Evolutionary conservation across 1,140 invertebrate species (phyloP).

Genomic region (Medauroidea extradentata): DNA sequence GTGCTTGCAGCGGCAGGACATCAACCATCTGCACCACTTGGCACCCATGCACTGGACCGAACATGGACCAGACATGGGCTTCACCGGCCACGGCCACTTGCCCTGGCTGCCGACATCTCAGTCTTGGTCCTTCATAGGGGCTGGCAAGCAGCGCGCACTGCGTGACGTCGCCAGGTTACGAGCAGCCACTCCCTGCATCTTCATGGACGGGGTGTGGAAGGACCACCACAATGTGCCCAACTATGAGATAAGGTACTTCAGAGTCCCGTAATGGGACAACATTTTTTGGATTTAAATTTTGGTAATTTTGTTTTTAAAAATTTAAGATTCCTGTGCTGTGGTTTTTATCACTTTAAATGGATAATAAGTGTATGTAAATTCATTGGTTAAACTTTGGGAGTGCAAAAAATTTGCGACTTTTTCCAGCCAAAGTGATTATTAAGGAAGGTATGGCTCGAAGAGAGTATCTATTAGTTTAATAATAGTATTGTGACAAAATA

Average conservation of each 20-base stretch:
- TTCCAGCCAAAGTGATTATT: too few species aligned
- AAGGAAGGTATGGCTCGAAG: too few species aligned
- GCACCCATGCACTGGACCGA: constrained; percentile 56
- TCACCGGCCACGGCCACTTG: constrained; percentile 45
- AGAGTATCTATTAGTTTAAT: too few species aligned
- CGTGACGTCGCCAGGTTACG: constrained; percentile 53
- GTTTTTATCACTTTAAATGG: too few species aligned
- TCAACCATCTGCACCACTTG: constrained; percentile 59
- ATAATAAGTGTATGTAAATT: too few species aligned
- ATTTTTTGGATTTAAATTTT: too few species aligned
- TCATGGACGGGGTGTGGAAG: constrained; percentile 61
- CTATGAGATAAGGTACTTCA: constrained; percentile 52
- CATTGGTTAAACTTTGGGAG: too few species aligned
- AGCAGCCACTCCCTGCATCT: constrained; percentile 58
- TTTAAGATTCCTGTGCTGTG: too few species aligned
- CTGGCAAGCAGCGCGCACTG: constrained; percentile 48
- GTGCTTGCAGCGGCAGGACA: constrained; percentile 44
- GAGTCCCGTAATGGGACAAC: too few species aligned
- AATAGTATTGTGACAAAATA: too few species aligned
- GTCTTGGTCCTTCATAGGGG: constrained; percentile 30
- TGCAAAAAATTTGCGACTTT: too few species aligned
- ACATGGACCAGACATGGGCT: constrained; percentile 36
- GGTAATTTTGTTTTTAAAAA: too few species aligned
- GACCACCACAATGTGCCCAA: constrained; percentile 56
- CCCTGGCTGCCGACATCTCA: constrained; percentile 55